Evolutionary conservation across 1,140 invertebrate species (phyloP).

Genomic region (Pogonus chalceus): DNA sequence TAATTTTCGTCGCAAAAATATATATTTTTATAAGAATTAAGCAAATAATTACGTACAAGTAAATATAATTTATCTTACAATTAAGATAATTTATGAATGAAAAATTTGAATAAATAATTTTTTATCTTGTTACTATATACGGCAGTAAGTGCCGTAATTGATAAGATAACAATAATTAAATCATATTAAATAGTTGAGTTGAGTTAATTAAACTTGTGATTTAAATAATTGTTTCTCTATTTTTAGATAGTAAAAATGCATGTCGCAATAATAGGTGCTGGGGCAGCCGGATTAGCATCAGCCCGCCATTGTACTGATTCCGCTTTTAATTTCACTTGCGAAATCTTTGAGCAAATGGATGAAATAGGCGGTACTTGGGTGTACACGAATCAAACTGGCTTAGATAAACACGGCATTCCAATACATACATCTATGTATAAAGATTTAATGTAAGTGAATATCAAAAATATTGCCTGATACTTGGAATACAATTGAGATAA

Average conservation of each 20-base stretch:
- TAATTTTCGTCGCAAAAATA: no score
- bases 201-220: not conserved
- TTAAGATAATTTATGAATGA: no score
- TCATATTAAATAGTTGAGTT: conserved; percentile 27
- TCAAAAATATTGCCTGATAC: not conserved
- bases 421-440: conserved; percentile 62
- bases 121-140: no score
- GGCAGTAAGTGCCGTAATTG: conserved; percentile 54
- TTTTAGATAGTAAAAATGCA: conserved; percentile 27
- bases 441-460: conserved; percentile 23
- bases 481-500: no score
- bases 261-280: conserved; percentile 65
- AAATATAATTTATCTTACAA: no score
- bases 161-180: conserved; percentile 58
- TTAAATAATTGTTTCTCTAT: no score
- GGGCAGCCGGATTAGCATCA: conserved; percentile 64
- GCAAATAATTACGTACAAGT: no score
- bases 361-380: conserved; percentile 60
- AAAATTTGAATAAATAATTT: no score
- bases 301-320: conserved; percentile 45
- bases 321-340: conserved; percentile 20
- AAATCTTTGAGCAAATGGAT: conserved; percentile 53
- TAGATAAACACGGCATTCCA: conserved; percentile 45
- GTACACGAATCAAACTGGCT: conserved; percentile 50
- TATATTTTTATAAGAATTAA: no score